These are phyloP conservation scores for Limnothrissa miodon DNA, from an alignment of 2,113 vertebrate species.

Conservation along the genomic window DNA sequence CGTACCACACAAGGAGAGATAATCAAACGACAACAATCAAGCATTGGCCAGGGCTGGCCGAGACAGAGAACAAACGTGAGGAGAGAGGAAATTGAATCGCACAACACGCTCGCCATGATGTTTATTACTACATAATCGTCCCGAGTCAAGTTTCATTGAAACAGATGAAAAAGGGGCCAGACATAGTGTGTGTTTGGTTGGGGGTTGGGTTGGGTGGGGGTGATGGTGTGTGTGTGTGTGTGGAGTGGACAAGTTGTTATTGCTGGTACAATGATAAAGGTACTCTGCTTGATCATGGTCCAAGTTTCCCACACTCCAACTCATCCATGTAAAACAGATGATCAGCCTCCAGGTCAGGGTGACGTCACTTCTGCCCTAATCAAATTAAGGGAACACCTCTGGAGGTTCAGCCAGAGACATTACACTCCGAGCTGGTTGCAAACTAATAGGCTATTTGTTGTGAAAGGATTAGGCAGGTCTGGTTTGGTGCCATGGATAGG, in stretches of 20 bases:
- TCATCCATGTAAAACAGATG: neutral
- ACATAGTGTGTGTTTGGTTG: neutral
- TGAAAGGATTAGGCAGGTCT: conserved; percentile 36
- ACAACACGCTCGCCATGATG: neutral
- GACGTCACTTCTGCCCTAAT: conserved; percentile 19
- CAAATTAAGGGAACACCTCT: conserved; percentile 10
- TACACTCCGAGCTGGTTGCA: neutral
- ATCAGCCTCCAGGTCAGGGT: neutral
- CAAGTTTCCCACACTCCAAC: conserved; percentile 15
- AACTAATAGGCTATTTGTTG: conserved; percentile 23
- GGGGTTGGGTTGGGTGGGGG: neutral
- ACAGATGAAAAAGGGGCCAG: neutral
- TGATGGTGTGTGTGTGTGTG: no score
- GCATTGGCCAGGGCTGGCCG: neutral
- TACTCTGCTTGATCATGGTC: neutral
- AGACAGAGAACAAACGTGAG: neutral
- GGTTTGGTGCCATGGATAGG: neutral
- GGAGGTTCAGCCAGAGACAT: neutral
- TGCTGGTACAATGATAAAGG: neutral
- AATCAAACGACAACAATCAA: conserved; percentile 36
- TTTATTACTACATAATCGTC: conserved; percentile 10
- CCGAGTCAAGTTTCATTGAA: conserved; percentile 3
- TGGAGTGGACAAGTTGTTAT: neutral
- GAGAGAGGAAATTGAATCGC: conserved; percentile 7
- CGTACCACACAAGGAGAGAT: conserved; percentile 35